Conservation (phyloP, 2,888 invertebrate species). For the Drosophila demipolita region DNA sequence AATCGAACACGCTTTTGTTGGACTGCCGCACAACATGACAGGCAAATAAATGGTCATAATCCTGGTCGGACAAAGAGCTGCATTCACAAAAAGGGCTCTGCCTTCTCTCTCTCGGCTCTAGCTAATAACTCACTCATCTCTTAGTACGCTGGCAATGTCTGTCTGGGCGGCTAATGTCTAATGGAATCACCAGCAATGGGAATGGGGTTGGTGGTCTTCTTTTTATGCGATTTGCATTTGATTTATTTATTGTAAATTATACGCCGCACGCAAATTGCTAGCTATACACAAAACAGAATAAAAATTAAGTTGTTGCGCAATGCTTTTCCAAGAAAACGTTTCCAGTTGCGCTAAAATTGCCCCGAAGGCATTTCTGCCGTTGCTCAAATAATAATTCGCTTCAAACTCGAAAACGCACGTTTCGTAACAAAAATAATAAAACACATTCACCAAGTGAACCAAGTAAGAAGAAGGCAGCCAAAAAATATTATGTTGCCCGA, state of each 20-base stretch:
- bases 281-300: slow-evolving; percentile 24
- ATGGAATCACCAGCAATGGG: slow-evolving; percentile 26
- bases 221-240: slow-evolving; percentile 76
- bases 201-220: slow-evolving; percentile 41
- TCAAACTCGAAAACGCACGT: slow-evolving; percentile 77
- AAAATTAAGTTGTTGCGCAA: slow-evolving; percentile 73
- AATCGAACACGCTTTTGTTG: slow-evolving; percentile 57
- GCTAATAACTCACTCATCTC: slow-evolving; percentile 63
- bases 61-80: slow-evolving; percentile 72
- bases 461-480: slow-evolving; percentile 30
- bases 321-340: slow-evolving; percentile 68
- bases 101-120: slow-evolving; percentile 12
- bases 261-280: slow-evolving; percentile 74
- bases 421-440: slow-evolving; percentile 63
- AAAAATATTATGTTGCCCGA: slow-evolving; percentile 34
- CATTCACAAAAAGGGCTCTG: slow-evolving; percentile 43
- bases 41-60: slow-evolving; percentile 78
- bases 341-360: slow-evolving; percentile 45
- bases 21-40: slow-evolving; percentile 60
- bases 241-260: slow-evolving; percentile 74
- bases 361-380: slow-evolving; percentile 19
- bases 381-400: slow-evolving; percentile 75
- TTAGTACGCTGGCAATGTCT: slow-evolving; percentile 1
- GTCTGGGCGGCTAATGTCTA: slow-evolving; percentile 39
- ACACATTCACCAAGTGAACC: background rate